These are phyloP conservation scores for Zosterops borbonicus DNA, from an alignment of 2,113 vertebrate species.

Conservation along the genomic window DNA sequence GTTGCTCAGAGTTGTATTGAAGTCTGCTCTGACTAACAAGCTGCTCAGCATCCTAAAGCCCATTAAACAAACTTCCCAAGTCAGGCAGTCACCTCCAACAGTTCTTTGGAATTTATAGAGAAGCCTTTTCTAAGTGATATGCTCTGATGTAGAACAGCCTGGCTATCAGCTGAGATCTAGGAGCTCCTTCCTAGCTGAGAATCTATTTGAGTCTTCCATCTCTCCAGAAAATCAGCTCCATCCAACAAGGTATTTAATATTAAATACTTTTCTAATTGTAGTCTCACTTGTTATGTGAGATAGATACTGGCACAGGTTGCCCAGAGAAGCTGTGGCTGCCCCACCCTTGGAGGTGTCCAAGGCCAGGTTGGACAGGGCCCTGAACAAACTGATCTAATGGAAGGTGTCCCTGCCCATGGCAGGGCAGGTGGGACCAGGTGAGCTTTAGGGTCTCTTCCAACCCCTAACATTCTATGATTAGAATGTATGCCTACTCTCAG, in stretches of 20 bases:
- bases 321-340: background rate
- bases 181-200: background rate
- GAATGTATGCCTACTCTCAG: background rate
- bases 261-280: background rate
- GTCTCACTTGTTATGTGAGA: background rate
- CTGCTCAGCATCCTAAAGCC: background rate
- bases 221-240: background rate
- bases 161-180: background rate
- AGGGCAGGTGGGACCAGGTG: background rate
- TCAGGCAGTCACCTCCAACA: background rate
- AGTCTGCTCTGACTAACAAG: background rate
- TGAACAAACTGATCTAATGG: background rate
- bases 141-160: background rate
- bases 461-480: no score
- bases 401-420: background rate
- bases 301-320: background rate
- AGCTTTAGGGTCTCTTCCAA: background rate
- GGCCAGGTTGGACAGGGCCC: fast-evolving
- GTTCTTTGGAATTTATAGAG: background rate
- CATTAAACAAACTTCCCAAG: background rate
- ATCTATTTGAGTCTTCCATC: no score
- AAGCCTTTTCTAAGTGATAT: background rate
- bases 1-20: background rate
- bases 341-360: background rate
- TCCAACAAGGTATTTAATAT: background rate